Conservation (phyloP, 2,888 invertebrate species). For the Drosophila subsilvestris region DNA sequence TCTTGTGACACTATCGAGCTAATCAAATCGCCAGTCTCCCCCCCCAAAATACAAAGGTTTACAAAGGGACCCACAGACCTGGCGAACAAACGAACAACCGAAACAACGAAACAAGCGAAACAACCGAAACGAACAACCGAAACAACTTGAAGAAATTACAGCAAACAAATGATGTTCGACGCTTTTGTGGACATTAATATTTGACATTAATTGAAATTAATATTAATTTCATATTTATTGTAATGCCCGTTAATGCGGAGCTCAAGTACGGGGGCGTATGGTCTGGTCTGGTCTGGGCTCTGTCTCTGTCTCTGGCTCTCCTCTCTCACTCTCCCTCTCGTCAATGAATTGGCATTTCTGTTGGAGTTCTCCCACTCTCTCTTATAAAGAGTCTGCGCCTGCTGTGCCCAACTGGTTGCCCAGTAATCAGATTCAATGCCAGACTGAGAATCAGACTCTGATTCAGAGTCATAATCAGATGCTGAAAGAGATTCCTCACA, state of each 20-base stretch:
- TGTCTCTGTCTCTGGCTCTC: not conserved
- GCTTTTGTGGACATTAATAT: slow-evolving; percentile 82
- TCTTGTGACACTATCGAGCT: slow-evolving; percentile 82
- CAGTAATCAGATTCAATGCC: slow-evolving; percentile 15
- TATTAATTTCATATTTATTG: slow-evolving; percentile 82
- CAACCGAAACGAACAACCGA: slow-evolving; percentile 4
- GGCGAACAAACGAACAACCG: slow-evolving; percentile 40
- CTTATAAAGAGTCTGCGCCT: slow-evolving; percentile 29
- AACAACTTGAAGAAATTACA: slow-evolving; percentile 55
- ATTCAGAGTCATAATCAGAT: slow-evolving; percentile 14
- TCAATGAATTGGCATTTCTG: slow-evolving; percentile 74
- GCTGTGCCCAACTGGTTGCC: slow-evolving; percentile 71
- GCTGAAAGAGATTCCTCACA: slow-evolving; percentile 48
- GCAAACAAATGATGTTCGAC: slow-evolving; percentile 81
- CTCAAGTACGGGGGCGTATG: slow-evolving; percentile 58
- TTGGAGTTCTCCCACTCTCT: not conserved
- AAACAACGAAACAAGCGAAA: slow-evolving; percentile 8
- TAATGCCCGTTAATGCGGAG: slow-evolving; percentile 67
- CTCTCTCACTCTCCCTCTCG: not conserved
- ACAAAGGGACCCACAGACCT: slow-evolving; percentile 41
- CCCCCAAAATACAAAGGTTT: slow-evolving; percentile 35
- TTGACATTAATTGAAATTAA: slow-evolving; percentile 83
- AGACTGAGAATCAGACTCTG: not conserved
- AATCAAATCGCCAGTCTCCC: slow-evolving; percentile 79
- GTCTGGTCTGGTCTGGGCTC: slow-evolving; percentile 15